These are phyloP conservation scores for Drosophila nannoptera DNA, from an alignment of 1,140 invertebrate species.

Conservation along the genomic window DNA sequence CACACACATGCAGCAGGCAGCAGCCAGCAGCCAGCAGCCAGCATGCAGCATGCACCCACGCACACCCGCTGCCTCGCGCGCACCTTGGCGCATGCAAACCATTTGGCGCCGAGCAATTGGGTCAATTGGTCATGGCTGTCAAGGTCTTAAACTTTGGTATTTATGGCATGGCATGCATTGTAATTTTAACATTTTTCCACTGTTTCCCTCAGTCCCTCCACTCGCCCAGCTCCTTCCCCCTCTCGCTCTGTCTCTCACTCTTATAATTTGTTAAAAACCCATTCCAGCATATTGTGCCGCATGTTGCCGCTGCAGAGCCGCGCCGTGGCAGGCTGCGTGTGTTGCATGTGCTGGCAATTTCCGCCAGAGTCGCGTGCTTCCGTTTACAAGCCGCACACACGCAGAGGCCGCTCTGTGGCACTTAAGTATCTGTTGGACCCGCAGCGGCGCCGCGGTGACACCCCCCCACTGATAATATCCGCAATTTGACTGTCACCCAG, in stretches of 20 bases:
- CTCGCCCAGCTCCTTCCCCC: neutral
- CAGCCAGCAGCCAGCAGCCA: too few relatives aligned
- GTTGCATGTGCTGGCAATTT: conserved; percentile 73
- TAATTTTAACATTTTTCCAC: conserved; percentile 43
- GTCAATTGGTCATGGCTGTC: conserved; percentile 74
- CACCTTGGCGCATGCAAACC: conserved; percentile 56
- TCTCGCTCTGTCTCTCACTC: conserved; percentile 1
- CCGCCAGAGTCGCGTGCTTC: conserved; percentile 70
- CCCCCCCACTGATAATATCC: conserved; percentile 67
- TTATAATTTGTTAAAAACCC: conserved; percentile 66
- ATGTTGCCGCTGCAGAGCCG: conserved; percentile 24
- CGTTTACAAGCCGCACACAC: conserved; percentile 51
- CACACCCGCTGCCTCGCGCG: conserved; percentile 19
- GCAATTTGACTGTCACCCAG: conserved; percentile 50
- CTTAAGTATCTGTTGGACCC: conserved; percentile 69
- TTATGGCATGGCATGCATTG: conserved; percentile 72
- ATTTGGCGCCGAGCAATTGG: conserved; percentile 54
- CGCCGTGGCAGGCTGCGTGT: conserved; percentile 44
- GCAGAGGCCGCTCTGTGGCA: conserved; percentile 43
- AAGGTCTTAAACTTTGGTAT: conserved; percentile 72
- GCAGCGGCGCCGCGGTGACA: conserved; percentile 42
- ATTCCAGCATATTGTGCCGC: conserved; percentile 24
- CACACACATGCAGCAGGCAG: neutral
- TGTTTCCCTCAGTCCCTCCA: too few relatives aligned
- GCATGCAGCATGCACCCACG: conserved; percentile 15